Base-by-base conservation (phyloP, 1,140 invertebrate species). In the Diorhabda sublineata region DNA sequence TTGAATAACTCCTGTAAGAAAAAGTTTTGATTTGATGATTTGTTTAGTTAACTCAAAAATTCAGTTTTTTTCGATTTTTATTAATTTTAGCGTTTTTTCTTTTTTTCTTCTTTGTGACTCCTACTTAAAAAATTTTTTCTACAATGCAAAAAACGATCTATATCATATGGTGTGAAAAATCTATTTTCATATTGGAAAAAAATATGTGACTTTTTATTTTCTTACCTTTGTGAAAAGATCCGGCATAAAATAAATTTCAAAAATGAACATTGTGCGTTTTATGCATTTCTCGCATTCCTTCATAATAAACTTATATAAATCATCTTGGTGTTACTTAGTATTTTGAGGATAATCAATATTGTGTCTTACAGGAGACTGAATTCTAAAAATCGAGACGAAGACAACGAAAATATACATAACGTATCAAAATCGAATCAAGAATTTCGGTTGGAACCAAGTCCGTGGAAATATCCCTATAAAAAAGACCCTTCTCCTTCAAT, bases 371-470 rank as follows among this genome's bases (percentile, higher is more conserved):
- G 86, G 74, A 84, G 88, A 47, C 77, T 90, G n/a, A 89, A 88
- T 42, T 87, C 85, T 0, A 87, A 86, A 76, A 84, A 84, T 8
- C 80, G 83, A 7, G 84, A 85, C 45, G 82, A 82, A 9, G 81
- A 80, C 72, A 74, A 76, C 69, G 64, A 75, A 61, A 45, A 42
- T 4, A 58, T 43, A 44, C 58, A 43, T 45, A 71, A 75, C 2
- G 87, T 85, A 3, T 71, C 85, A 11, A 61, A 11, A 8, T 61
- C 45, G 45, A 85, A 86, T 71, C 82, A 83, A 61, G 85, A 79
- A 5, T 88, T 87, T 75, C 86, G 89, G 74, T 80, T 85, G 76
- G 87, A 88, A 73, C 78, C 80, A 5, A 81, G 57, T 41, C 45
- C 65, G 57, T 87, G 86, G 86, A 80, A 85, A 3, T 85, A 73